Conservation (phyloP, 2,888 invertebrate genomes). For the Cepaea hortensis region DNA sequence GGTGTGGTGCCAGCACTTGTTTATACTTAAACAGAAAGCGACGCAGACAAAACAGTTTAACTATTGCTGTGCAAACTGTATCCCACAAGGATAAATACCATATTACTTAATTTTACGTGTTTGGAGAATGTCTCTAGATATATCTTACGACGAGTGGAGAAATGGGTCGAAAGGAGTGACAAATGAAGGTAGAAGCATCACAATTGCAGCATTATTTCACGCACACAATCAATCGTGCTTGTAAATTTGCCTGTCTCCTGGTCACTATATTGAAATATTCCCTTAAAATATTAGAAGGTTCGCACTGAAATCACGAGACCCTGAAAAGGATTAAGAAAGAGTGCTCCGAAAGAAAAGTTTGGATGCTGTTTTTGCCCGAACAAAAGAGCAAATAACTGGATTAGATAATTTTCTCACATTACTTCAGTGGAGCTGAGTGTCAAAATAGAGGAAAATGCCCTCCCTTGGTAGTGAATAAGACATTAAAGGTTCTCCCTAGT, state of each 20-base stretch:
- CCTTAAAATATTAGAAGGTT: neutral
- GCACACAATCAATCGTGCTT: too few relatives aligned
- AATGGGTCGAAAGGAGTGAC: too few relatives aligned
- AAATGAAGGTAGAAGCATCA: too few relatives aligned
- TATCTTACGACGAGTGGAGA: too few relatives aligned
- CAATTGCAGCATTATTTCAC: too few relatives aligned
- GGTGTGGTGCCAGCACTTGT: too few relatives aligned
- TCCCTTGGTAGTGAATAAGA: constrained; percentile 19
- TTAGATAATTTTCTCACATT: constrained; percentile 25
- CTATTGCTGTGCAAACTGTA: too few relatives aligned
- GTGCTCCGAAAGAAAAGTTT: neutral
- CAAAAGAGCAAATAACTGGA: constrained; percentile 14
- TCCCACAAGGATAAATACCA: too few relatives aligned
- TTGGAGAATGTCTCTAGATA: neutral
- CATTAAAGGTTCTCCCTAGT: constrained; percentile 10
- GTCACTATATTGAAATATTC: neutral
- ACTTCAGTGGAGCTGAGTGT: neutral
- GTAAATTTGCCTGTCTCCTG: neutral
- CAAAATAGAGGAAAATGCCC: constrained; percentile 3
- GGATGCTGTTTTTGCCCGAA: neutral
- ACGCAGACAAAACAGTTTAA: too few relatives aligned
- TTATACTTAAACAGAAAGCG: too few relatives aligned
- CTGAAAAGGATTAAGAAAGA: constrained; percentile 7
- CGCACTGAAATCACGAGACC: neutral
- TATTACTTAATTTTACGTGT: too few relatives aligned